Conservation (phyloP, 2,797 vertebrate species). For the Macroramphosus scolopax region DNA sequence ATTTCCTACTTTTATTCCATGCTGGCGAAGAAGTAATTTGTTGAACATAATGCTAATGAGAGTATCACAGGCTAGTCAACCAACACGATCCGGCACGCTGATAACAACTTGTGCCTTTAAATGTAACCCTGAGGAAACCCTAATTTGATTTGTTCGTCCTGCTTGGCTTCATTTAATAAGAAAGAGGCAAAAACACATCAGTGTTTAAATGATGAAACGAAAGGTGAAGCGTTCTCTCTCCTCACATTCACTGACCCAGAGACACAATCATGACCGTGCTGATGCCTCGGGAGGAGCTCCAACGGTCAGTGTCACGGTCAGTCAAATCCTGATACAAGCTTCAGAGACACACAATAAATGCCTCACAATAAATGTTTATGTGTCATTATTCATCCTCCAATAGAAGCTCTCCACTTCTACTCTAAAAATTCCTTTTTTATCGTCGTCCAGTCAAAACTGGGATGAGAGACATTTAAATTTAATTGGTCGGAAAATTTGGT, state of each 20-base stretch:
- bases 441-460: conserved; percentile 50
- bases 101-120: conserved; percentile 16
- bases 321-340: conserved; percentile 57
- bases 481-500: conserved; percentile 80
- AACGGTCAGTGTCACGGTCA: conserved; percentile 53
- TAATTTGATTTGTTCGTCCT: conserved; percentile 12
- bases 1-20: conserved; percentile 16
- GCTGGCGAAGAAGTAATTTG: conserved; percentile 17
- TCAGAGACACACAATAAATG: conserved; percentile 47
- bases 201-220: conserved; percentile 29
- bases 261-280: conserved; percentile 24
- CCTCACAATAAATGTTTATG: conserved; percentile 81
- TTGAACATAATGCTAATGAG: conserved; percentile 9
- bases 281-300: no score
- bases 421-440: conserved; percentile 57
- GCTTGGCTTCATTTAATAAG: conserved; percentile 22
- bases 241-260: conserved; percentile 35
- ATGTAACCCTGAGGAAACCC: conserved; percentile 6
- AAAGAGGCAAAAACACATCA: conserved; percentile 7
- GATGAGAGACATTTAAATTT: conserved; percentile 76
- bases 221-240: conserved; percentile 43
- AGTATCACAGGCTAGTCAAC: background rate
- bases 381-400: no score
- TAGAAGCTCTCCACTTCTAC: conserved; percentile 56
- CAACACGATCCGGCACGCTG: conserved; percentile 4